These are phyloP conservation scores for Neoscelio sp. DNA, from an alignment of 2,888 invertebrate species.

Conservation along the genomic window DNA sequence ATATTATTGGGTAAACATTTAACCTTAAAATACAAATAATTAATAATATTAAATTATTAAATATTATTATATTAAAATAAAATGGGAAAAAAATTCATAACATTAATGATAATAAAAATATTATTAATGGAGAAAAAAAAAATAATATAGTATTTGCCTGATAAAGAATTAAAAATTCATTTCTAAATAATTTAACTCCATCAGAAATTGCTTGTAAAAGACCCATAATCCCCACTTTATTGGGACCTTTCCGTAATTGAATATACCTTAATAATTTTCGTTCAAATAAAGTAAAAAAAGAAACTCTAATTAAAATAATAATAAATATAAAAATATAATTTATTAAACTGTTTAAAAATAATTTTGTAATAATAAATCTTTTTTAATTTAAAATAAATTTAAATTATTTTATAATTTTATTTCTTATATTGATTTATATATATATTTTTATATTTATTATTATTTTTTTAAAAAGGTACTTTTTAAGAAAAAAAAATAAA, in stretches of 20 bases:
- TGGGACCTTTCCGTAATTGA: constrained; percentile 90
- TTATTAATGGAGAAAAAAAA: constrained; percentile 76
- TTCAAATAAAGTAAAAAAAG: constrained; percentile 89
- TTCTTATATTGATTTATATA: too few relatives aligned
- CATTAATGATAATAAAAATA: constrained; percentile 80
- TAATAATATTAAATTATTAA: constrained; percentile 86
- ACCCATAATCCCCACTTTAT: constrained; percentile 87
- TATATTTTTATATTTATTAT: too few relatives aligned
- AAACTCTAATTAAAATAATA: constrained; percentile 87
- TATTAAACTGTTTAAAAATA: too few relatives aligned
- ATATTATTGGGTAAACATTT: constrained; percentile 87
- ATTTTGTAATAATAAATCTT: constrained; percentile 58
- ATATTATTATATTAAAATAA: constrained; percentile 84
- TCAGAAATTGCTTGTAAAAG: constrained; percentile 89
- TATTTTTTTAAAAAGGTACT: too few relatives aligned
- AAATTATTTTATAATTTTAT: too few relatives aligned
- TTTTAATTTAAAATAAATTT: too few relatives aligned
- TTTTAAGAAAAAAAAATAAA: too few relatives aligned
- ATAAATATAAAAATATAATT: constrained; percentile 76
- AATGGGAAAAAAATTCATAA: constrained; percentile 86
- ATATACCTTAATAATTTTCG: constrained; percentile 89
- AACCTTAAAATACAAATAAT: constrained; percentile 87
- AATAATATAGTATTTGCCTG: constrained; percentile 85
- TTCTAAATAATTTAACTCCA: constrained; percentile 89
- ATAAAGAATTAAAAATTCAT: constrained; percentile 85